These are phyloP conservation scores for Philopedon plagiatum DNA, from an alignment of 2,888 invertebrate genomes.

Conservation along the genomic window DNA sequence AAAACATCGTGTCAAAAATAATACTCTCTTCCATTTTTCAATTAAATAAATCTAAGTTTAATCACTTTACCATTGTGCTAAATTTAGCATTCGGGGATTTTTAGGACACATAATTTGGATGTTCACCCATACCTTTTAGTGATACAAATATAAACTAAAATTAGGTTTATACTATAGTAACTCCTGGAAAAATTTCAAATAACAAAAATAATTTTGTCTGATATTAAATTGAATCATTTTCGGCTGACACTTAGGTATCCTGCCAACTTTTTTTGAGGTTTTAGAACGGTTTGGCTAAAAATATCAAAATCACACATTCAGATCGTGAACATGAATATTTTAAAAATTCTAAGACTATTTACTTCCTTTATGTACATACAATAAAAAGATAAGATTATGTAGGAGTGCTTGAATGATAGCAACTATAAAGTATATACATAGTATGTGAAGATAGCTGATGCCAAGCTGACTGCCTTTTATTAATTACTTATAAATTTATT, in stretches of 20 bases:
- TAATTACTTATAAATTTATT: neutral
- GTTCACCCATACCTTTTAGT: too few relatives aligned
- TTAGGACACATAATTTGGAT: too few relatives aligned
- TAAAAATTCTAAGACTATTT: neutral
- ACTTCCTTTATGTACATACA: neutral
- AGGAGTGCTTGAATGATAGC: neutral
- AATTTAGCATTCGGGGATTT: too few relatives aligned
- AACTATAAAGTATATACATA: neutral
- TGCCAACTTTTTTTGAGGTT: slow-evolving; percentile 15
- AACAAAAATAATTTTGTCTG: neutral
- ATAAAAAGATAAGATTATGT: neutral
- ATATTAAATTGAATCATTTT: neutral
- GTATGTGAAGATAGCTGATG: neutral
- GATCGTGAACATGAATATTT: neutral
- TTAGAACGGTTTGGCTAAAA: neutral
- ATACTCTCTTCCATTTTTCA: too few relatives aligned
- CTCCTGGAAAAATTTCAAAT: neutral
- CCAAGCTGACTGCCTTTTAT: neutral
- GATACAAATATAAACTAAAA: too few relatives aligned
- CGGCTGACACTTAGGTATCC: neutral
- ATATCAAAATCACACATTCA: slow-evolving; percentile 1
- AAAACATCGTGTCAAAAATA: too few relatives aligned
- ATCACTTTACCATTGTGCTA: too few relatives aligned
- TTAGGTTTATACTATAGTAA: too few relatives aligned
- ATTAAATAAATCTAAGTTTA: too few relatives aligned